Percentiles rank a stretch among this genome's conserved stretches.
phyloP scores from a whole-genome alignment of 2,797 vertebrate genomes.

The Rhabdophis nuchalis region DNA sequence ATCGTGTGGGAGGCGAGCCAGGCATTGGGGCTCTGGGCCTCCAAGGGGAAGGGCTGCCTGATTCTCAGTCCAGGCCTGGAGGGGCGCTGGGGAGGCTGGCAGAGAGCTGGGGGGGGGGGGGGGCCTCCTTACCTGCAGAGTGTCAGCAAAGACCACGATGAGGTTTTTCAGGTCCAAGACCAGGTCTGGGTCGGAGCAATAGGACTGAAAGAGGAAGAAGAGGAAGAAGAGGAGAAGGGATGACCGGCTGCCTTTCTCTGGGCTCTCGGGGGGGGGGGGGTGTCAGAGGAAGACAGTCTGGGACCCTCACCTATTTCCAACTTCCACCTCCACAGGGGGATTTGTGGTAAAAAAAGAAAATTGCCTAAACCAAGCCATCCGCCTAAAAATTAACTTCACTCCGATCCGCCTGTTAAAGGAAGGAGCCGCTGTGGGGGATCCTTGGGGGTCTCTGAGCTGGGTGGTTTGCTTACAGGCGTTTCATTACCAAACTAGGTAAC shows the following conservation, averaged over 20 bases:
- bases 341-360: neutral
- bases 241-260: fast-evolving
- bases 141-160: constrained; percentile 94
- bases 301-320: fast-evolving
- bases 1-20: neutral
- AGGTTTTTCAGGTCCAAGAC: constrained; percentile 96
- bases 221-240: fast-evolving
- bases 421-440: neutral
- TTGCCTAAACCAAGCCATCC: neutral
- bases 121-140: constrained; percentile 81
- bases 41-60: neutral
- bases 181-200: constrained; percentile 91
- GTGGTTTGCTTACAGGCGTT: neutral
- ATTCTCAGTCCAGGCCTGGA: neutral
- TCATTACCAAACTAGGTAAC: neutral
- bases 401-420: neutral
- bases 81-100: neutral
- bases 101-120: fast-evolving
- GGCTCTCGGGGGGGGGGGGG: neutral
- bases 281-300: too few species aligned
- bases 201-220: constrained; percentile 76
- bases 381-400: neutral
- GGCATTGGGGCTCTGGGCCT: neutral
- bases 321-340: neutral
- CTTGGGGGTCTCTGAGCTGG: neutral